Evolutionary conservation across 2,113 vertebrate species (phyloP), one percentile per base, ranked within the genome.

Genomic region (Hylia prasina): DNA sequence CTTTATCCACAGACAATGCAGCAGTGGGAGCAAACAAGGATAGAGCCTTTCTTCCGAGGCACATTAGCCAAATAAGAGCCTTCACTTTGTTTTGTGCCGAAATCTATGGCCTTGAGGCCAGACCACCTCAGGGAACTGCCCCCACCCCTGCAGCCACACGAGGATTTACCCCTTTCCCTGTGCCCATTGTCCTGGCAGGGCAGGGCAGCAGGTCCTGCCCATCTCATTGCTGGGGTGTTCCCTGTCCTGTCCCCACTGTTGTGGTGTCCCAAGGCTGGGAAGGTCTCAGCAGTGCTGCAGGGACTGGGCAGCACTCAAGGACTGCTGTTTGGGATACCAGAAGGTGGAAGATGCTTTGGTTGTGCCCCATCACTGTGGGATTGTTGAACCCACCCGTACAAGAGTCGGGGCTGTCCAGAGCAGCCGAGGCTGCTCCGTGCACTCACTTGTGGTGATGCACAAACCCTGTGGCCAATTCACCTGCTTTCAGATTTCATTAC

Each of bases 1-100:
- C 90, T 93, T 96, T 95, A 86, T 93, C 76, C 22, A 0, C 94
- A 92, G 92, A 96, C 96, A 96, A 95, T 92, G 86, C 80, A 48
- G 86, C 93, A 81, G 88, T 42, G 94, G 94, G 94, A 93, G 92
- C 93, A 93, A 96, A 95, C 94, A 94, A 96, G 94, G 96, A 96
- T 63, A 94, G 79, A 60, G 94, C 85, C 77, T 95, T 97, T 96
- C 94, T 93, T 88, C 0, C 0, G 60, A 73, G 82, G 85, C 90
- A 73, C 93, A 95, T 96, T 95, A 96, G 72, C 93, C 88, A 88
- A 80, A 83, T 75, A 69, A 81, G 92, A 93, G 85, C 76, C 31
- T 96, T 51, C 28, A 60, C 85, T 96, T 92, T 95, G 94, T 92
- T 60, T 60, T 13, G 22, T 27, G 39, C 56, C 4, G 48, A 92